Percentiles rank a stretch among this genome's conserved stretches.
Conservation (phyloP, 2,797 vertebrate species). For the Pipistrellus kuhlii region DNA sequence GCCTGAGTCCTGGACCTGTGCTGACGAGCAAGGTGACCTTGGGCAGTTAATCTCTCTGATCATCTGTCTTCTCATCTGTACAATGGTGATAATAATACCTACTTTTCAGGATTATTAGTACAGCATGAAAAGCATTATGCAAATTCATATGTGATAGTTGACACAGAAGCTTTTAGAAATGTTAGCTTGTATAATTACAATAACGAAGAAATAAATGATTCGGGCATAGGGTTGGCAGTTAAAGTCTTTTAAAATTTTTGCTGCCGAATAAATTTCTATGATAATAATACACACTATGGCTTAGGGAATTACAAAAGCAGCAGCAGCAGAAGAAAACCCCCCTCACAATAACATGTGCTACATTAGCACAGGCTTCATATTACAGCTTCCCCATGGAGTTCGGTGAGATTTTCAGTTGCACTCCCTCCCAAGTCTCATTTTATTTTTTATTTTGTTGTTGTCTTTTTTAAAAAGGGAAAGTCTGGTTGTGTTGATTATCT, state of each 20-base stretch:
- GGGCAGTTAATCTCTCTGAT: not conserved
- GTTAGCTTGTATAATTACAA: not conserved
- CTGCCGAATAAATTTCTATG: not conserved
- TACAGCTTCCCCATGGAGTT: not conserved
- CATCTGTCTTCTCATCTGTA: not conserved
- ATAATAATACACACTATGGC: not conserved
- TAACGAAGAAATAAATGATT: not conserved
- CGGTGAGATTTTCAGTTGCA: conserved; percentile 33
- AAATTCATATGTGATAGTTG: not conserved
- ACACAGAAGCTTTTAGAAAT: not conserved
- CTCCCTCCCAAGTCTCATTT: not conserved
- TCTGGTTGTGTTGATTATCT: conserved; percentile 42
- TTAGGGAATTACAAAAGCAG: not conserved
- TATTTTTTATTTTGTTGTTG: conserved; percentile 54
- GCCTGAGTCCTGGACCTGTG: not conserved
- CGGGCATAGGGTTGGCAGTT: not conserved
- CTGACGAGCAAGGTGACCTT: not conserved
- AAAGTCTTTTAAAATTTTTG: conserved; percentile 13
- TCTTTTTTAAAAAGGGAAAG: conserved; percentile 38
- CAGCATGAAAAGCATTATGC: not conserved
- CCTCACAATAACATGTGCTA: conserved; percentile 39
- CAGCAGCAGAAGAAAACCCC: not conserved
- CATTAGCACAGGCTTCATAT: conserved; percentile 3
- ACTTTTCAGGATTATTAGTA: not conserved
- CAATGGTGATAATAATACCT: not conserved